Conservation (phyloP, 2,113 vertebrate genomes). For the Sterna hirundo region DNA sequence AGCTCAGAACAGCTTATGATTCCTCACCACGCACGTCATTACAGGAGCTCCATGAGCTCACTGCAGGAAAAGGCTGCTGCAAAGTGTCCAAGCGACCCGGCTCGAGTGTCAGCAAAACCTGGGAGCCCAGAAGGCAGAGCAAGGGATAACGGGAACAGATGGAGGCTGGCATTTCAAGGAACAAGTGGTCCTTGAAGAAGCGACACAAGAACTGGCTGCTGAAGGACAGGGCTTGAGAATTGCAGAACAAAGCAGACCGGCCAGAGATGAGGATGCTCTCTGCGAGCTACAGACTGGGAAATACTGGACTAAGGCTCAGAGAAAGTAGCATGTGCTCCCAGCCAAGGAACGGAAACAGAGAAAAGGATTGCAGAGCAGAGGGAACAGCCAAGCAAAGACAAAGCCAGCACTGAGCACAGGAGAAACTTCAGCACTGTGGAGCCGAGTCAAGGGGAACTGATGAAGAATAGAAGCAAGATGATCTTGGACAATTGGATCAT, state of each 20-base stretch:
- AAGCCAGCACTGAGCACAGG: background rate
- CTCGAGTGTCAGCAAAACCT: background rate
- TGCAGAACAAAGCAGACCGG: conserved; percentile 72
- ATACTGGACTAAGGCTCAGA: conserved; percentile 77
- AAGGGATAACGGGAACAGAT: background rate
- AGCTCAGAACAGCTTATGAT: background rate
- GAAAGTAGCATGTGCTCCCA: conserved; percentile 70
- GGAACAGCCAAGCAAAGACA: background rate
- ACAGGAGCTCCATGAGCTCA: background rate
- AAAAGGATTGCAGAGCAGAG: background rate
- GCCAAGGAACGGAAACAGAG: conserved; percentile 70
- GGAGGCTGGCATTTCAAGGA: background rate
- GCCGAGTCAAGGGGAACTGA: conserved; percentile 75
- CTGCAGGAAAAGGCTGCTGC: background rate
- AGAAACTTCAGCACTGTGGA: conserved; percentile 63
- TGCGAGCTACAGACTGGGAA: conserved; percentile 70
- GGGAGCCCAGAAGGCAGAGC: background rate
- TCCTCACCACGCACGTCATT: background rate
- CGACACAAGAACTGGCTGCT: conserved; percentile 68
- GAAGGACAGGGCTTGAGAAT: conserved; percentile 73
- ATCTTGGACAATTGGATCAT: background rate
- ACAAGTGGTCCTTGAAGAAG: background rate
- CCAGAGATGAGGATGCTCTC: conserved; percentile 75
- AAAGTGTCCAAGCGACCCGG: background rate
- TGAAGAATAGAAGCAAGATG: background rate